Base-by-base conservation (phyloP, 2,113 vertebrate genomes). In the Oncorhynchus kisutch region DNA sequence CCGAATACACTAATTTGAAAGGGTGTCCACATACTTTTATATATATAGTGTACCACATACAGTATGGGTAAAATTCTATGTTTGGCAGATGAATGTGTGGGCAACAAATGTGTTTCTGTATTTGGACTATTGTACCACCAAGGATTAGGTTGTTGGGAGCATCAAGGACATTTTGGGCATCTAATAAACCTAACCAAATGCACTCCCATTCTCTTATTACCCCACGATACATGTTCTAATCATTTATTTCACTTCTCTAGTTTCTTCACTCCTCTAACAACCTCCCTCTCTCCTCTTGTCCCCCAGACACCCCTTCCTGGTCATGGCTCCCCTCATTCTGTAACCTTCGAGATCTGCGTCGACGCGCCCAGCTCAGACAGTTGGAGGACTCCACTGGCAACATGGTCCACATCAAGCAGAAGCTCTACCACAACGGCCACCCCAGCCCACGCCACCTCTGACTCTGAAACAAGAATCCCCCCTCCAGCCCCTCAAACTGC, bases 351-450 rank as follows among this genome's bases (percentile, higher is more conserved):
- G 97, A 99, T 85, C 90, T 99, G 75, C 92, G 97, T 80, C 95
- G 97, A 75, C 94, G 97, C 72, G 94, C 96, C 2, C 96, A 96
- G 93, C 95, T 96, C 92, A 87, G 97, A 90, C 96, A 97, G 82
- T 95, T 96, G 78, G 97, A 99, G 74, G 97, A 99, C 87, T 92
- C 95, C 29, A 95, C 94, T 0, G 97, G 97, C 73, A 99, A 99
- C 94, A 99, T 99, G 97, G 97, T 99, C 91, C 97, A 99, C 91
- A 98, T 99, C 92, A 99, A 99, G 92, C 97, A 99, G 95, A 99
- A 99, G 95, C 95, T 99, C 78, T 99, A 99, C 92, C 97, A 99
- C 88, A 99, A 99, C 0, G 97, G 97, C 85, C 97, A 99, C 88
- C 97, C 97, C 18, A 99, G 97, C 89, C 97, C 97, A 2, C 92